phyloP scores from a whole-genome alignment of 2,797 vertebrate genomes.

The Falco rusticolus region DNA sequence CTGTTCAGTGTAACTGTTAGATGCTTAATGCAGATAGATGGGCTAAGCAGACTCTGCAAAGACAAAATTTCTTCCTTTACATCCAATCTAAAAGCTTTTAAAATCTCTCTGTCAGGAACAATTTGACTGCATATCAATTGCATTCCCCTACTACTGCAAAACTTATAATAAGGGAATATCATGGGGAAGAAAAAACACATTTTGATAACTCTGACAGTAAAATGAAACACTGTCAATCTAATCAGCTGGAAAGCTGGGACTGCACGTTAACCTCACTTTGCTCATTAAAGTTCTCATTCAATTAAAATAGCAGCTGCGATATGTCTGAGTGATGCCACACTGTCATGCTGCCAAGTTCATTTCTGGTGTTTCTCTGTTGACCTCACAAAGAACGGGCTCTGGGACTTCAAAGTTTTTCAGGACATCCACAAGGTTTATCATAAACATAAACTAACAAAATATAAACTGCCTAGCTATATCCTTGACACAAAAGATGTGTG shows the following conservation, averaged over 20 bases:
- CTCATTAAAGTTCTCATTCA: conserved; percentile 18
- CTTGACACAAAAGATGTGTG: neutral
- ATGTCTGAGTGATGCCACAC: neutral
- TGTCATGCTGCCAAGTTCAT: neutral
- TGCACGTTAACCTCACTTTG: neutral
- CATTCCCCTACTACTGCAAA: conserved; percentile 50
- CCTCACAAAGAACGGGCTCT: neutral
- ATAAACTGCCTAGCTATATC: neutral
- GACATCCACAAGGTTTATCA: neutral
- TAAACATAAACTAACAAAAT: neutral
- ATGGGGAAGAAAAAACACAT: neutral
- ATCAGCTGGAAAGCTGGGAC: neutral
- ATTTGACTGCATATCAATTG: conserved; percentile 78
- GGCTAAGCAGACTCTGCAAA: conserved; percentile 70
- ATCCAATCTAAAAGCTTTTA: conserved; percentile 78
- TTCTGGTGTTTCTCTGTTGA: neutral
- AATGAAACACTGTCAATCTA: conserved; percentile 18
- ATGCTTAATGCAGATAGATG: conserved; percentile 78
- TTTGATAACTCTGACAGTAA: conserved; percentile 17
- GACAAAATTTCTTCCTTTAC: conserved; percentile 73
- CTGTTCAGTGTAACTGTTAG: conserved; percentile 71
- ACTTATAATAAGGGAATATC: conserved; percentile 48
- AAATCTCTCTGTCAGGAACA: conserved; percentile 78
- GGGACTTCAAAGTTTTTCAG: neutral
- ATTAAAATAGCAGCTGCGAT: neutral